phyloP scores from a whole-genome alignment of 2,888 invertebrate species.

The Cheilosia soror region DNA sequence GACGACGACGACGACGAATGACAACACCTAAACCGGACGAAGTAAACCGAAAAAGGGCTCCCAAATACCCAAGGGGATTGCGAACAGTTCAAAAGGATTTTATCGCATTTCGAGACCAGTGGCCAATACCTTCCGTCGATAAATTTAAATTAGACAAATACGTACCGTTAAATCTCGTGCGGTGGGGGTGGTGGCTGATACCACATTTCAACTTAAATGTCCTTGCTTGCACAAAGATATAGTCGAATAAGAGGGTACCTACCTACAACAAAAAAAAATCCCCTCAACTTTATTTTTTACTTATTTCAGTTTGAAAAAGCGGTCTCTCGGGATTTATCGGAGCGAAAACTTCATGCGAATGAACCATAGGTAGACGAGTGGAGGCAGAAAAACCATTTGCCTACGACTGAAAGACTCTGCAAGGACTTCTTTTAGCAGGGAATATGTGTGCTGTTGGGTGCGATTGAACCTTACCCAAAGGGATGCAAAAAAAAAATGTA shows the following conservation, averaged over 20 bases:
- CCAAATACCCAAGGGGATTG: conserved; percentile 53
- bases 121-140: conserved; percentile 55
- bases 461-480: conserved; percentile 41
- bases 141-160: conserved; percentile 68
- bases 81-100: conserved; percentile 56
- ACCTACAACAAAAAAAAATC: conserved; percentile 17
- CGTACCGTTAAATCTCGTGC: conserved; percentile 33
- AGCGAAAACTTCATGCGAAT: conserved; percentile 62
- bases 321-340: conserved; percentile 67
- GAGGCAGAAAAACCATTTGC: conserved; percentile 52
- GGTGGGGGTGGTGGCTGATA: conserved; percentile 24
- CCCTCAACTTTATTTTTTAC: conserved; percentile 50
- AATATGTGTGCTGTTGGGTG: conserved; percentile 44
- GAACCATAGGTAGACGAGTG: conserved; percentile 1
- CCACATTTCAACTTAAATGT: conserved; percentile 65
- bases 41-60: conserved; percentile 50
- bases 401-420: conserved; percentile 63
- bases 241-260: conserved; percentile 2
- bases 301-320: conserved; percentile 42
- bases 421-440: conserved; percentile 45
- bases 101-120: conserved; percentile 24
- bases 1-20: conserved; percentile 42
- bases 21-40: conserved; percentile 51
- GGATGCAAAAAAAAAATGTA: not conserved
- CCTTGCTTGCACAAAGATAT: conserved; percentile 49